Conservation (phyloP, 2,888 invertebrate genomes). For the Coelinius sp. region DNA sequence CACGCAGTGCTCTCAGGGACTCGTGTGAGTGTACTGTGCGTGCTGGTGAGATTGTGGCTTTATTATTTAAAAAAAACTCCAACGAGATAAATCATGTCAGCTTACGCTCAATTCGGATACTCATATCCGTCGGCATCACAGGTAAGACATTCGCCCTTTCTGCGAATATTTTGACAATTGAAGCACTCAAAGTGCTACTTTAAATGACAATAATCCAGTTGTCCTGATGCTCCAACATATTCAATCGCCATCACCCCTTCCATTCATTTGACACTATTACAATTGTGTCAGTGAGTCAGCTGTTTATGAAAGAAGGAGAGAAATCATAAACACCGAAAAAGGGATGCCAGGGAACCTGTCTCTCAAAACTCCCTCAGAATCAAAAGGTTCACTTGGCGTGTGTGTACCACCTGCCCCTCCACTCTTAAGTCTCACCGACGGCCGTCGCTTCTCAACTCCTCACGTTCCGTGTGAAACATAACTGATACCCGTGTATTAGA, state of each 20-base stretch:
- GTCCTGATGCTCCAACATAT: not conserved
- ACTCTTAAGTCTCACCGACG: constrained; percentile 55
- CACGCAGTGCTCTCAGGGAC: constrained; percentile 31
- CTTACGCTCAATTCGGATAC: constrained; percentile 94
- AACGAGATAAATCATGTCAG: constrained; percentile 74
- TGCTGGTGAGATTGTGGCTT: constrained; percentile 57
- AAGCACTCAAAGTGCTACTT: not conserved
- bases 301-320: not conserved
- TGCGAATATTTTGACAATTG: not conserved
- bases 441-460: constrained; percentile 56
- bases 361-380: not conserved
- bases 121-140: constrained; percentile 93
- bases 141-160: constrained; percentile 74
- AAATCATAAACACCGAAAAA: not conserved
- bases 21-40: constrained; percentile 57
- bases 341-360: constrained; percentile 19
- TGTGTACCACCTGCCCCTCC: constrained; percentile 55
- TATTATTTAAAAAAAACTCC: constrained; percentile 33
- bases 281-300: constrained; percentile 5
- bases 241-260: not conserved
- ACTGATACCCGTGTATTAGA: not conserved
- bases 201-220: not conserved
- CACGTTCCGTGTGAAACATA: constrained; percentile 16
- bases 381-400: not conserved
- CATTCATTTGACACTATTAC: not conserved